phyloP scores from a whole-genome alignment of 2,113 vertebrate genomes.

The Xiphorhynchus elegans region DNA sequence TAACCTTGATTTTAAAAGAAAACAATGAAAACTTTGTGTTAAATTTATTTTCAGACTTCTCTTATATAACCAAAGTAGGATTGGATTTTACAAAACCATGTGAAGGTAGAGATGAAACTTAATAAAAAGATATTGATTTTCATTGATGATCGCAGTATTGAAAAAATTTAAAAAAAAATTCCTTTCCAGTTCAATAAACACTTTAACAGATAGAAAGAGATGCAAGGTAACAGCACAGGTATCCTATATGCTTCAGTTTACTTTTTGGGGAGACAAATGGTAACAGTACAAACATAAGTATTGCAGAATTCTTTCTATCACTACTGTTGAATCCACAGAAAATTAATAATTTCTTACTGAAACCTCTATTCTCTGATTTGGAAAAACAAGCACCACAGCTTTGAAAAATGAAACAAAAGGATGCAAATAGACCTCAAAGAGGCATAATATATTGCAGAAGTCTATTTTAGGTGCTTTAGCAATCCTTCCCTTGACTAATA shows the following conservation, averaged over 20 bases:
- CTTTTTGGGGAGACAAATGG: not conserved
- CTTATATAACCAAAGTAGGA: not conserved
- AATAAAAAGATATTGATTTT: not conserved
- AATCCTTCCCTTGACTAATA: slow-evolving; percentile 48
- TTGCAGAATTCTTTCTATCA: not conserved
- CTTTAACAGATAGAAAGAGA: not conserved
- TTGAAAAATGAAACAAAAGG: not conserved
- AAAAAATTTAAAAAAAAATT: not conserved
- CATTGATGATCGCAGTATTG: not conserved
- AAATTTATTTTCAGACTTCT: not conserved
- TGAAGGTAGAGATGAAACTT: not conserved
- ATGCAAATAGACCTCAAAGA: not conserved
- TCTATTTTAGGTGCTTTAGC: not conserved
- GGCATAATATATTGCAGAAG: not conserved
- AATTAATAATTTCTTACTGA: not conserved
- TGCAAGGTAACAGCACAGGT: not conserved
- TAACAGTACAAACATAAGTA: not conserved
- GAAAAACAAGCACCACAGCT: not conserved
- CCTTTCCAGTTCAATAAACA: not conserved
- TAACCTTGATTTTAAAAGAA: not conserved
- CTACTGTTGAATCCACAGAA: not conserved
- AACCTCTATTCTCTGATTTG: not conserved
- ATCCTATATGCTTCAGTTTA: not conserved
- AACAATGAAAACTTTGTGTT: not conserved
- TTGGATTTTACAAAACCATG: not conserved